phyloP scores from a whole-genome alignment of 37 sponge, comb jelly and placozoan species.

The Sycon ciliatum region DNA sequence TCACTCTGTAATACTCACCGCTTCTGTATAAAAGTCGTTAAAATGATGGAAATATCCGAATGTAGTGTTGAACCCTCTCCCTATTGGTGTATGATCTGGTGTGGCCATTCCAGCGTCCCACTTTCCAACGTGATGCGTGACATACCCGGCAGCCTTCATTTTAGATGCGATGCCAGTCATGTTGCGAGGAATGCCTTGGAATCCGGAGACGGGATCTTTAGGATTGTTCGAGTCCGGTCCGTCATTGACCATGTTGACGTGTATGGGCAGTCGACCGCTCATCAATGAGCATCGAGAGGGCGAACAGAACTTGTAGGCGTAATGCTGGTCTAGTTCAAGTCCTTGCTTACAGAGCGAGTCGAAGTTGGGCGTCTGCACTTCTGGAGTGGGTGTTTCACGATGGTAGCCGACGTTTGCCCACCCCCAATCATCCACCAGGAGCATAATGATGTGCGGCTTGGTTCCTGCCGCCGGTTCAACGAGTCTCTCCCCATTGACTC shows the following conservation, averaged over 20 bases:
- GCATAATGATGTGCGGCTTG: conserved; percentile 2
- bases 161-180: conserved; percentile 18
- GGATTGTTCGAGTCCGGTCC: conserved; percentile 19
- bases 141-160: background rate
- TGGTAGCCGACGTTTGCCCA: conserved; percentile 47
- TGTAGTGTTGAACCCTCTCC: conserved; percentile 35
- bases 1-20: too few species aligned
- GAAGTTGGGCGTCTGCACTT: conserved; percentile 21
- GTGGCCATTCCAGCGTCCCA: conserved; percentile 34
- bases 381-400: background rate
- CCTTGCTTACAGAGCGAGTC: conserved; percentile 17
- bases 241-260: conserved; percentile 9
- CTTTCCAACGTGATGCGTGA: conserved; percentile 27
- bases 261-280: background rate
- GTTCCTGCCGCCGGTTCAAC: too few species aligned
- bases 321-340: conserved; percentile 18
- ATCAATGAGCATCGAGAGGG: background rate
- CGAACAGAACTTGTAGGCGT: background rate
- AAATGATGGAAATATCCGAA: conserved; percentile 48
- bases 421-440: conserved; percentile 35
- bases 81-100: conserved; percentile 23
- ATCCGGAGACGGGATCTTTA: conserved; percentile 23
- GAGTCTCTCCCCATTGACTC: too few species aligned
- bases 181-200: conserved; percentile 22
- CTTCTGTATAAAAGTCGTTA: conserved; percentile 43